Conservation (phyloP, 1,140 invertebrate genomes). For the Rhopalosiphum maidis region DNA sequence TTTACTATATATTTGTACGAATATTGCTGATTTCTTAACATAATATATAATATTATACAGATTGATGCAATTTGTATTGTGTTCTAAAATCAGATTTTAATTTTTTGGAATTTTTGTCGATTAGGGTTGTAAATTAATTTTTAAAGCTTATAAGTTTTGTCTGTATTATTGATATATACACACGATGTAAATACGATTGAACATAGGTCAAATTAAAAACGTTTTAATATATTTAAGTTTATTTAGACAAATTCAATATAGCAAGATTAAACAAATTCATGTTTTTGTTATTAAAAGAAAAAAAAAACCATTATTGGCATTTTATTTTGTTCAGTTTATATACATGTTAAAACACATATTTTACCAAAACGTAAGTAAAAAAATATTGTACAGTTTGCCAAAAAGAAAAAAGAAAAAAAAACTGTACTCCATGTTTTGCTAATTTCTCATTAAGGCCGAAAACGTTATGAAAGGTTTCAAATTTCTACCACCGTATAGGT, state of each 20-base stretch:
- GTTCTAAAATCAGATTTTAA: neutral
- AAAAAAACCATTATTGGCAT: neutral
- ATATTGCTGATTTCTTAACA: no score
- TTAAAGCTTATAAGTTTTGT: neutral
- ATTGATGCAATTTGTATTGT: no score
- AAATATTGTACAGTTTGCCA: neutral
- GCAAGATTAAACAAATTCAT: neutral
- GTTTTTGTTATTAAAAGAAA: neutral
- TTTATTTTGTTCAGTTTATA: neutral
- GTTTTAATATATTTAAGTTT: neutral
- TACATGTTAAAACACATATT: neutral
- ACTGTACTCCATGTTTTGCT: neutral
- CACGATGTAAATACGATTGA: neutral
- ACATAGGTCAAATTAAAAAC: neutral
- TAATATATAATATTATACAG: no score
- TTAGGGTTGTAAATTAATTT: neutral
- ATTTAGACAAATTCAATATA: neutral
- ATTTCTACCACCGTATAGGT: neutral
- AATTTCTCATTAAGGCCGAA: slow-evolving; percentile 37
- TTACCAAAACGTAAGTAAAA: neutral
- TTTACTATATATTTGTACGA: no score
- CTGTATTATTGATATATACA: neutral
- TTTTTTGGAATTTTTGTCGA: neutral
- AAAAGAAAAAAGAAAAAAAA: neutral
- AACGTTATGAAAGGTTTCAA: slow-evolving; percentile 27